Evolutionary conservation across 2,888 invertebrate genomes (phyloP), one percentile per base, ranked within the genome.

Genomic region (Nomada fucata): DNA sequence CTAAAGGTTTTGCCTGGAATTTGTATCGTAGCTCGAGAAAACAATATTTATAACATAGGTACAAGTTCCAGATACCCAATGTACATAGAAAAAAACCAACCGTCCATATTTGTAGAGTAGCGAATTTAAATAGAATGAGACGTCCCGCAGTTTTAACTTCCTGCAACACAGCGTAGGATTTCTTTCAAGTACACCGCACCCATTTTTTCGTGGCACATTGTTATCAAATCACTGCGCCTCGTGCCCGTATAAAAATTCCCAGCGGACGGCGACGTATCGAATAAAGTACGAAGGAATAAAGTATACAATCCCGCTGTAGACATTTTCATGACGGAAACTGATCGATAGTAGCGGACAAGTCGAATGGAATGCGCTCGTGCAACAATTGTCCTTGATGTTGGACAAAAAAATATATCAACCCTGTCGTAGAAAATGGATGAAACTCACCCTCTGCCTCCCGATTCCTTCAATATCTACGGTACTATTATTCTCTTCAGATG

Each of bases 261-360:
- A 29, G 13, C 47, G 55, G 26, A 60, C 68, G 61, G 10, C 47
- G 65, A 47, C 60, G 23, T 36, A 68, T 50, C 23, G 76, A 55
- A 55, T 61, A 50, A 57, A 52, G 57, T 75, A 75, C 64, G 75
- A 77, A 65, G 42, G 59, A 47, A 20, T 70, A 36, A 18, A 18
- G 15, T 61, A 36, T 42, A 70, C 47, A 69, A 79, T 70, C 57
- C 69, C 44, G 42, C 52, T 60, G 63, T 52, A 76, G 76, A 79
- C 57, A 79, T 76, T 59, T 52, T 76, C 63, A 47, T 23, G 57
- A 57, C 47, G 42, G 11, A 11, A 18, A 52, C 15, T 59, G 71
- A 71, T 59, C 79, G 64, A 70, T 77, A 70, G 70, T 70, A 55
- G 59, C 59, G 26, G 63, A 36, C 77, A 76, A 70, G 64, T 79